Evolutionary conservation across 92 coral and sea anemone species (phyloP).

Genomic region (Virgularia gustaviana): DNA sequence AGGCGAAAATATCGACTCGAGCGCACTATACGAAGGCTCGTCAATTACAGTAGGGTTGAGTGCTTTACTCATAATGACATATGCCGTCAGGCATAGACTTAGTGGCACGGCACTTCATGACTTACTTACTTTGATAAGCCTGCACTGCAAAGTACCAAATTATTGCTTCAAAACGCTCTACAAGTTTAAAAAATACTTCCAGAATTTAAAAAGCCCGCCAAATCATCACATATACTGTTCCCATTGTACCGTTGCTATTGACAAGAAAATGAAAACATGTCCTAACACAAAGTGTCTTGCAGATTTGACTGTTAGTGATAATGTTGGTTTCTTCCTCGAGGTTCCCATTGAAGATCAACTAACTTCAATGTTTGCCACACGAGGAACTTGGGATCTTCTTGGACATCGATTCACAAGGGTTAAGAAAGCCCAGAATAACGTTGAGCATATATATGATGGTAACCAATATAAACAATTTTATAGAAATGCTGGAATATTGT

Average conservation of each 20-base stretch:
- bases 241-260: constrained; percentile 50
- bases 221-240: constrained; percentile 55
- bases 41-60: constrained; percentile 51
- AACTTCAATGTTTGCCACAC: constrained; percentile 44
- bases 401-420: constrained; percentile 41
- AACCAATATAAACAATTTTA: constrained; percentile 42
- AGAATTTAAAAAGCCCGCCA: constrained; percentile 47
- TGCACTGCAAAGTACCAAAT: constrained; percentile 51
- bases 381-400: constrained; percentile 42
- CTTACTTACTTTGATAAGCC: constrained; percentile 46
- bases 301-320: constrained; percentile 45
- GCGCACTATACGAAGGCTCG: constrained; percentile 19
- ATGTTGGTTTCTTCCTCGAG: constrained; percentile 54
- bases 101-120: constrained; percentile 48
- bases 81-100: constrained; percentile 45
- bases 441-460: constrained; percentile 58
- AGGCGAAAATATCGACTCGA: not conserved
- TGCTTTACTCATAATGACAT: constrained; percentile 53
- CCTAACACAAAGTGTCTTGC: constrained; percentile 44
- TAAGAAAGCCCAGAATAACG: constrained; percentile 31
- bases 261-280: constrained; percentile 45
- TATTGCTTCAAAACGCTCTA: constrained; percentile 48
- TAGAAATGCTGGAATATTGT: constrained; percentile 40
- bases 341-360: constrained; percentile 44
- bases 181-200: constrained; percentile 42